Evolutionary conservation across 2,113 vertebrate species (phyloP).

Genomic region (Saguinus midas): DNA sequence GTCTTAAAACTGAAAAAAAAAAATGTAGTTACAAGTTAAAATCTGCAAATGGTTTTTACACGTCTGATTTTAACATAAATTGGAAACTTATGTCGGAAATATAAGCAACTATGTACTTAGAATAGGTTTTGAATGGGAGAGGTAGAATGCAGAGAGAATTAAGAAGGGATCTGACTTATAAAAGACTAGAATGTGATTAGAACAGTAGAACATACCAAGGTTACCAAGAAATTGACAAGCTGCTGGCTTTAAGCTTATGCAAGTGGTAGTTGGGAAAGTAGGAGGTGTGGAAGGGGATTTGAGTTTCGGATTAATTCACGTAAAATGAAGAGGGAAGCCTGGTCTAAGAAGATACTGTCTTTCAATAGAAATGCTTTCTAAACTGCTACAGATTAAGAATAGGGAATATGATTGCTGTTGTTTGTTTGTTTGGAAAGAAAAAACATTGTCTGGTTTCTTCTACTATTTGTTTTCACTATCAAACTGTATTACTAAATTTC

Average conservation of each 20-base stretch:
- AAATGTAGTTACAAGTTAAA: conserved; percentile 75
- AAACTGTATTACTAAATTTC: conserved; percentile 73
- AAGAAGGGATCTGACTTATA: conserved; percentile 66
- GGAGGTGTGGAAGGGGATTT: conserved; percentile 74
- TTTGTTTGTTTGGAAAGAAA: conserved; percentile 69
- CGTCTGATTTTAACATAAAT: conserved; percentile 77
- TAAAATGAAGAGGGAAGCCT: conserved; percentile 68
- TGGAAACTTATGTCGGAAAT: conserved; percentile 74
- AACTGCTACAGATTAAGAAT: conserved; percentile 67
- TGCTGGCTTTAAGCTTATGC: conserved; percentile 80
- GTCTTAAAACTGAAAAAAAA: conserved; percentile 81
- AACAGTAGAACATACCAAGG: conserved; percentile 70
- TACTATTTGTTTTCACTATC: conserved; percentile 51
- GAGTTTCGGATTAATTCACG: conserved; percentile 68
- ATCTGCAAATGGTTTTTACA: conserved; percentile 76
- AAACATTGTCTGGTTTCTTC: conserved; percentile 65
- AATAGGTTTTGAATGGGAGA: conserved; percentile 75
- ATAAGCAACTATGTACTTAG: conserved; percentile 77
- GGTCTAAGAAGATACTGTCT: conserved; percentile 66
- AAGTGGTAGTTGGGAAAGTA: conserved; percentile 62
- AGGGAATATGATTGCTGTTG: conserved; percentile 67
- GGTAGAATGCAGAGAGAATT: conserved; percentile 72
- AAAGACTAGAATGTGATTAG: conserved; percentile 68
- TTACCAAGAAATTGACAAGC: conserved; percentile 72
- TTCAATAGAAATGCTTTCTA: conserved; percentile 77